A percentile compares a stretch with the other conserved stretches of the same genome.
Conservation (phyloP, 92 coral and sea anemone genomes). For the Porites cylindrica region DNA sequence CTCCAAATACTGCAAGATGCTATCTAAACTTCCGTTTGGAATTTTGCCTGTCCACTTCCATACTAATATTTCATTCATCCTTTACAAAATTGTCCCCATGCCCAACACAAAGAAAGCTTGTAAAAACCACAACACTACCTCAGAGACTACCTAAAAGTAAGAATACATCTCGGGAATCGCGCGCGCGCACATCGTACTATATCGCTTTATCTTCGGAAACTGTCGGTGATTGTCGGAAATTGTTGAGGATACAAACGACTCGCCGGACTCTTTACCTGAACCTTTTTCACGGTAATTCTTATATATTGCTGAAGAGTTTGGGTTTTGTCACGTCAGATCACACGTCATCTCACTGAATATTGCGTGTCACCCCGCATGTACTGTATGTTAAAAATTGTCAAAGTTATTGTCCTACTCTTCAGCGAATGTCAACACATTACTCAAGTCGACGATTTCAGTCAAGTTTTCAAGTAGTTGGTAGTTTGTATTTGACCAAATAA, state of each 20-base stretch:
- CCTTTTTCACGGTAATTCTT: too few species aligned
- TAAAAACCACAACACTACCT: slow-evolving; percentile 47
- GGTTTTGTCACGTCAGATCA: too few species aligned
- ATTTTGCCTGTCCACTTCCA: slow-evolving; percentile 41
- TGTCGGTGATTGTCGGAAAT: slow-evolving; percentile 25
- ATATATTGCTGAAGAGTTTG: too few species aligned
- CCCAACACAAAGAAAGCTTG: slow-evolving; percentile 27
- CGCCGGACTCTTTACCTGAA: background rate
- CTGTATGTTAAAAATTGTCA: too few species aligned
- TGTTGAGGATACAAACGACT: background rate
- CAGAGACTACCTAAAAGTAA: background rate
- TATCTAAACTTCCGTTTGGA: background rate
- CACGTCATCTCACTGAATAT: too few species aligned
- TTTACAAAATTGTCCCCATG: slow-evolving; percentile 51
- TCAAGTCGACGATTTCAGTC: too few species aligned
- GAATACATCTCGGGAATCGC: slow-evolving; percentile 1
- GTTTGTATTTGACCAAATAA: too few species aligned
- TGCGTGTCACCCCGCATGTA: too few species aligned
- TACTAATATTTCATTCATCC: slow-evolving; percentile 43
- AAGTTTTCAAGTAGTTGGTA: too few species aligned
- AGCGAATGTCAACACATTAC: too few species aligned
- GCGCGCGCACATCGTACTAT: slow-evolving; percentile 29
- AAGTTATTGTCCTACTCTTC: too few species aligned
- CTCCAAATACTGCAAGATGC: background rate
- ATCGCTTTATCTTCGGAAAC: slow-evolving; percentile 12